Evolutionary conservation across 2,797 vertebrate genomes (phyloP).

Genomic region (Otolemur crassicaudatus): DNA sequence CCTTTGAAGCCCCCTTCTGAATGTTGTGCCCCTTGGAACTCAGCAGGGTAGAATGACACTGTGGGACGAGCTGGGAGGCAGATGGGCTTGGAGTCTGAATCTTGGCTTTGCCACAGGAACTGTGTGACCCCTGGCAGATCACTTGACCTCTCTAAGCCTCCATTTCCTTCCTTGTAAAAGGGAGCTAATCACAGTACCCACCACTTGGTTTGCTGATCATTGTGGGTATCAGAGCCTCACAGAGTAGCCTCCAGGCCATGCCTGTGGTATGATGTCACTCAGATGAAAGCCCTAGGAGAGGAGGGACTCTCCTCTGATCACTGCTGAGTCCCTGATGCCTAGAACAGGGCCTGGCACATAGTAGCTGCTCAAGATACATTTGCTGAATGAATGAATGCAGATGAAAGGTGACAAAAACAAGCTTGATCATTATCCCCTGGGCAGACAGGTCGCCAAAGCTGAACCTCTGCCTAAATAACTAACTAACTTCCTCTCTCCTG

Average conservation of each 20-base stretch:
- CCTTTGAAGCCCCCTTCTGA: neutral
- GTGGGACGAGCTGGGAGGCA: too few species aligned
- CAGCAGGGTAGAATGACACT: neutral
- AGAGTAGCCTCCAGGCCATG: neutral
- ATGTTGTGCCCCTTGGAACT: rapidly evolving
- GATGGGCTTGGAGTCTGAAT: neutral
- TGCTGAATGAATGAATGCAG: neutral
- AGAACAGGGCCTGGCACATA: neutral
- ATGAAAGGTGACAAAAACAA: neutral
- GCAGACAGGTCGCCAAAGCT: neutral
- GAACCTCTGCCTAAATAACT: neutral
- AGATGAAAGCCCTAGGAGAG: rapidly evolving
- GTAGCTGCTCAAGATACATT: neutral
- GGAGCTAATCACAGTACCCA: neutral
- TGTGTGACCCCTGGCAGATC: neutral
- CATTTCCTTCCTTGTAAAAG: neutral
- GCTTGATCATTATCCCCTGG: neutral
- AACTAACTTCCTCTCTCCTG: neutral
- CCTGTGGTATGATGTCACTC: rapidly evolving
- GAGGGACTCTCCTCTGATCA: neutral
- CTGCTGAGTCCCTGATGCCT: neutral
- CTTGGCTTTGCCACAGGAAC: neutral
- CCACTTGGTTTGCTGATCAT: neutral
- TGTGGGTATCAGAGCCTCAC: neutral
- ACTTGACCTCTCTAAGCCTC: neutral